A percentile compares a stretch with the other conserved stretches of the same genome.
These are phyloP conservation scores for Xyrauchen texanus DNA, from an alignment of 2,113 vertebrate species.

Conservation along the genomic window DNA sequence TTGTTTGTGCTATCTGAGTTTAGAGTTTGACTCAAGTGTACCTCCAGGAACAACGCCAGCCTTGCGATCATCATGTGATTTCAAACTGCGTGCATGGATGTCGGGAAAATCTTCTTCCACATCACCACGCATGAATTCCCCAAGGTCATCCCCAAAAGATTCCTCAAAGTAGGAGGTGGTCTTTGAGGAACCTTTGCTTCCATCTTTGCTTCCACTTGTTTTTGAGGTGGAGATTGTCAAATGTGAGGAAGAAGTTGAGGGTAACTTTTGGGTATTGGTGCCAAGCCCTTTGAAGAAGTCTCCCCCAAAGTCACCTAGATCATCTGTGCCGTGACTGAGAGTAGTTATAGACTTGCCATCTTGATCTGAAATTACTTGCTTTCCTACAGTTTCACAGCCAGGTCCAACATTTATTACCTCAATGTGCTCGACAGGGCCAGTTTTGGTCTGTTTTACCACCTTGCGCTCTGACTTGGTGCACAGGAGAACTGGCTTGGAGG, in stretches of 20 bases:
- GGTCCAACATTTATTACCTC: slow-evolving; percentile 74
- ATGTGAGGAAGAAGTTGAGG: slow-evolving; percentile 49
- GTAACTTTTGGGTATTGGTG: not conserved
- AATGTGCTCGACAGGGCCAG: slow-evolving; percentile 72
- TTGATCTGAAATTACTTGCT: slow-evolving; percentile 36
- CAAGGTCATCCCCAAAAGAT: slow-evolving; percentile 60
- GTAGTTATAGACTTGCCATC: slow-evolving; percentile 48
- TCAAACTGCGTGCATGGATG: slow-evolving; percentile 73
- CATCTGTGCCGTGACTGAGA: not conserved
- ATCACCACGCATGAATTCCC: slow-evolving; percentile 61
- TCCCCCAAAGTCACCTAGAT: not conserved
- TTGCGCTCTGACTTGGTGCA: slow-evolving; percentile 79
- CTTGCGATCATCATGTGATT: slow-evolving; percentile 54
- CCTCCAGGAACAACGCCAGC: slow-evolving; percentile 78
- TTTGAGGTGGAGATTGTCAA: slow-evolving; percentile 35
- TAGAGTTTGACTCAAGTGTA: slow-evolving; percentile 63
- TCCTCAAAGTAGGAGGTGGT: accelerated
- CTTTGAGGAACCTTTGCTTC: slow-evolving; percentile 57
- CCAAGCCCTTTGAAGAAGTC: slow-evolving; percentile 46
- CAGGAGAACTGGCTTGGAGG: slow-evolving; percentile 28
- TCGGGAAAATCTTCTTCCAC: slow-evolving; percentile 80
- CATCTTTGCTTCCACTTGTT: not conserved
- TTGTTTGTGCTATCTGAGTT: slow-evolving; percentile 38
- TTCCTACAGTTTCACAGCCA: slow-evolving; percentile 66
- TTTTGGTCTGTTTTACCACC: slow-evolving; percentile 56